Percentiles rank a stretch among this genome's conserved stretches.
Evolutionary conservation across 2,113 vertebrate species (phyloP).

Genomic region (Tauraco erythrolophus): DNA sequence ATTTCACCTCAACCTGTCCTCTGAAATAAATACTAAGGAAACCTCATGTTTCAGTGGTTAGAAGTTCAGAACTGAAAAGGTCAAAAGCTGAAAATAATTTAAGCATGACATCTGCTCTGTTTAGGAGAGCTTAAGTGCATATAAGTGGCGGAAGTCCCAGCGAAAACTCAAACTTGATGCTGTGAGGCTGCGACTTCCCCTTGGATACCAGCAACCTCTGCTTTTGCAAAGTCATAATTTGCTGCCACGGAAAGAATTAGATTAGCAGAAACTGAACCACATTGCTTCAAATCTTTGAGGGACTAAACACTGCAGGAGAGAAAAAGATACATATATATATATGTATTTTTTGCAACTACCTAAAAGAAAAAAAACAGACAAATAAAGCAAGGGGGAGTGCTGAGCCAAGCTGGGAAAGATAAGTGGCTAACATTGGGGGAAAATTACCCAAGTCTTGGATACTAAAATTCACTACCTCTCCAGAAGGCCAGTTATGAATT

Average conservation of each 20-base stretch:
- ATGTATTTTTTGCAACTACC: conserved; percentile 42
- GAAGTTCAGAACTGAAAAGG: conserved; percentile 28
- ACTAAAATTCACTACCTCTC: background rate
- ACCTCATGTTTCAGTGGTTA: background rate
- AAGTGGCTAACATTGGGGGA: background rate
- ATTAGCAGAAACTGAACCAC: conserved; percentile 47
- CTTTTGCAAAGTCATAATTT: conserved; percentile 50
- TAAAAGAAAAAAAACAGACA: conserved; percentile 43
- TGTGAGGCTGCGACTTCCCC: background rate
- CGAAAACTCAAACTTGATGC: conserved; percentile 3
- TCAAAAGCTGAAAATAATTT: conserved; percentile 48
- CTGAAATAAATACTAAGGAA: conserved; percentile 34
- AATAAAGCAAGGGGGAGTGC: background rate
- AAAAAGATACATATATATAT: background rate
- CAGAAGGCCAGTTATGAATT: background rate
- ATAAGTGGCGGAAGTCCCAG: background rate
- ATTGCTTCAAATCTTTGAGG: conserved; percentile 55
- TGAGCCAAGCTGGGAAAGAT: background rate
- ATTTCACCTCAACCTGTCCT: conserved; percentile 29
- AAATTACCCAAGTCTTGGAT: background rate
- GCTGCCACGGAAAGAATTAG: conserved; percentile 53
- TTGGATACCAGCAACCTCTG: background rate
- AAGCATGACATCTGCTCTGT: background rate
- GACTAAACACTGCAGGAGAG: conserved; percentile 50
- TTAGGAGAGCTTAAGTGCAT: background rate